Conservation (phyloP, 2,888 invertebrate genomes). For the Drosophila dives region DNA sequence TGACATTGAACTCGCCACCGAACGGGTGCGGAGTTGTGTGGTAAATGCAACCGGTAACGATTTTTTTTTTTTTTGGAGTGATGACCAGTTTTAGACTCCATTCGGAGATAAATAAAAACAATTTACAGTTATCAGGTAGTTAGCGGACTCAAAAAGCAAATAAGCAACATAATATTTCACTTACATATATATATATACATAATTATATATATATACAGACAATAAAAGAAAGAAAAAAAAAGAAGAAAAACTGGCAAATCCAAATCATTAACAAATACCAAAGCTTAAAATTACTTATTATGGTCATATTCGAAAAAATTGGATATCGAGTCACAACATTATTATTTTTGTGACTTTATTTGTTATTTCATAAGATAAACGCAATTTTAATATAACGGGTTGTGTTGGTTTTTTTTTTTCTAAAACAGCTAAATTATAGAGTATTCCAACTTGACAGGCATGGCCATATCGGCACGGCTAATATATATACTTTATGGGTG, state of each 20-base stretch:
- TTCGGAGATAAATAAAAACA: slow-evolving; percentile 22
- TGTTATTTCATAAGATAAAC: neutral
- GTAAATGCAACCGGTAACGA: neutral
- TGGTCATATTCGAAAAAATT: too few species aligned
- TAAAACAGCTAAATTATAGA: neutral
- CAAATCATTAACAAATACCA: too few species aligned
- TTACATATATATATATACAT: too few species aligned
- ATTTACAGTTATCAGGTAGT: slow-evolving; percentile 46
- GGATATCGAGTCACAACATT: too few species aligned
- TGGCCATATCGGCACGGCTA: neutral
- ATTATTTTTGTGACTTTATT: too few species aligned
- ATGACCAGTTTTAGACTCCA: slow-evolving; percentile 20
- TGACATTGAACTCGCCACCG: slow-evolving; percentile 71
- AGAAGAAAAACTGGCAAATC: too few species aligned
- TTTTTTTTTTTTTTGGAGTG: neutral
- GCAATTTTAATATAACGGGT: neutral
- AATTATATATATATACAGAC: too few species aligned
- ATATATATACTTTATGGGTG: neutral
- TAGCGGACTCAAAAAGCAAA: slow-evolving; percentile 2
- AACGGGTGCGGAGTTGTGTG: neutral
- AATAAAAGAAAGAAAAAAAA: too few species aligned
- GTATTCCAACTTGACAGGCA: neutral
- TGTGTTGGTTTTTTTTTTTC: neutral
- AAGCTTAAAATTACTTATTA: too few species aligned
- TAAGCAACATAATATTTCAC: too few species aligned